Base-by-base conservation (phyloP, 2,113 vertebrate genomes). In the Alouatta palliata region DNA sequence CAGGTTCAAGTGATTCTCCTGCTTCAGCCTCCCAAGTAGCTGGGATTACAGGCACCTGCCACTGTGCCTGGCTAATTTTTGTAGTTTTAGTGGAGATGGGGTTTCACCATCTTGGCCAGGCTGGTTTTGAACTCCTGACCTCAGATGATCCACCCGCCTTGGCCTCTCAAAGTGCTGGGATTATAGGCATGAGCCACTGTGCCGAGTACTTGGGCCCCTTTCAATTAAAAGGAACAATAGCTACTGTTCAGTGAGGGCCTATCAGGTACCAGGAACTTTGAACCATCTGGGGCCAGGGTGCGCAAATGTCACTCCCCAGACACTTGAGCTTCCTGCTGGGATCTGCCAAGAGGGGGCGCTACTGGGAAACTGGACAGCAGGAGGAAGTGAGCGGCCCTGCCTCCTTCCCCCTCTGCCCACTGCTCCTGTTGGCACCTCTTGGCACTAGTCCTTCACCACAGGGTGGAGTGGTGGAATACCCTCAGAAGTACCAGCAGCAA, bases 311-410 rank as follows among this genome's bases (percentile, higher is more conserved):
- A 20, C 43, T 73, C 37, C 40, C 71, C 66, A 43, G 47, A 37
- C 79, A 8, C 2, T 3, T 6, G 17, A n/a, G 14, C 32, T 25
- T 85, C 40, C 71, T 17, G 0, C 6, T 13, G 37, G 49, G n/a
- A 49, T 25, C 32, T 68, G 37, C 58, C 87, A 37, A 8, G 47
- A 8, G 5, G 13, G 30, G 16, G 23, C 54, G 1, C 43, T 9
- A 0, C 10, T 7, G 10, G 7, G 21, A n/a, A 8, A 2, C 40
- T 0, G 27, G 66, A n/a, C 1, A 3, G 21, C 2, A 12, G 66
- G 54, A n/a, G 52, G 66, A 23, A 13, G 27, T 1, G 30, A 32
- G 54, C 14, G 17, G 7, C 14, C 1, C 3, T 1, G 40, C 49
- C 58, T 27, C 20, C 37, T 16, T 45, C 32, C 75, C 9, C 61